These are phyloP conservation scores for Herpetotheres cachinnans DNA, from an alignment of 2,113 vertebrate genomes.

Conservation along the genomic window DNA sequence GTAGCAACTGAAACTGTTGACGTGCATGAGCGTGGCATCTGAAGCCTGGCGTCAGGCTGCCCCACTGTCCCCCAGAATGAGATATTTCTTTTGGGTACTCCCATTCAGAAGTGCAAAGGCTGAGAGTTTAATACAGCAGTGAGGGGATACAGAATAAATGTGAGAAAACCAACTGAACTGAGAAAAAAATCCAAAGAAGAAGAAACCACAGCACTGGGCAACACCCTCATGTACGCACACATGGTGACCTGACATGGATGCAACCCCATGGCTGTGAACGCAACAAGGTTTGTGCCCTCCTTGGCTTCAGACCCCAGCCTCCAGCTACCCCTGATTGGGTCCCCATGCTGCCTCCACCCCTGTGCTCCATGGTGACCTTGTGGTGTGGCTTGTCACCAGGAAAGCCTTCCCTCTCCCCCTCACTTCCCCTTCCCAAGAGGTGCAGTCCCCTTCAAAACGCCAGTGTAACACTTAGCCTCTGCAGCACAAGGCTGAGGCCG, in stretches of 20 bases:
- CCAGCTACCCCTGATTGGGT: neutral
- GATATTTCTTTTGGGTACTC: neutral
- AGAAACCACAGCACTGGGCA: neutral
- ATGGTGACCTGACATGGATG: neutral
- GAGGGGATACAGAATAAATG: neutral
- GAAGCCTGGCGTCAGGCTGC: neutral
- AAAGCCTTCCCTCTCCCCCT: neutral
- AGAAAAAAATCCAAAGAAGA: neutral
- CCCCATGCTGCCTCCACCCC: neutral
- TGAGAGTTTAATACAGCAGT: neutral
- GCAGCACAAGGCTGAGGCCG: neutral
- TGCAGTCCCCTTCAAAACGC: neutral
- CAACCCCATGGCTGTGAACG: neutral
- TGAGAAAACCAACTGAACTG: neutral
- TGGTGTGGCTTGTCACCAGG: neutral
- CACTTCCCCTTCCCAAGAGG: neutral
- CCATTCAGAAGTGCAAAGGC: neutral
- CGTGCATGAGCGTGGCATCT: rapidly evolving
- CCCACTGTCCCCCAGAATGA: neutral
- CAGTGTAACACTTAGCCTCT: neutral
- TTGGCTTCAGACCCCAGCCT: neutral
- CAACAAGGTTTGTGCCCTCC: neutral
- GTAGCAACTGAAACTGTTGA: neutral
- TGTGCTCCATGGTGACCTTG: rapidly evolving
- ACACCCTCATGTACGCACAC: neutral